phyloP scores from a whole-genome alignment of 2,113 vertebrate genomes.

The Chauna torquata region DNA sequence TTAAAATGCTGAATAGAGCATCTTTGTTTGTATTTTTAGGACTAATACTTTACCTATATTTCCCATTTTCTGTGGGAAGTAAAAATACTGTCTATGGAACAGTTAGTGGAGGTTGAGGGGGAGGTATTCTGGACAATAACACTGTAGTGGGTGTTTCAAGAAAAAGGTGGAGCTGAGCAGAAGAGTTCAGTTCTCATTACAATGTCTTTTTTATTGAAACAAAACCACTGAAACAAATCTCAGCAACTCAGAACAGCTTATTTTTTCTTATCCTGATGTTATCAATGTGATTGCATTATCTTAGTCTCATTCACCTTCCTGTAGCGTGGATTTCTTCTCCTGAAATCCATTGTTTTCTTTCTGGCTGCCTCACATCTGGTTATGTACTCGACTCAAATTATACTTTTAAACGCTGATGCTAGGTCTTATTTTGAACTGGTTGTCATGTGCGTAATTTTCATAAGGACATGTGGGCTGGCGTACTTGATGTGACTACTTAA shows the following conservation, averaged over 20 bases:
- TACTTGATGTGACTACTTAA: constrained; percentile 27
- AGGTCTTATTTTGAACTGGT: background rate
- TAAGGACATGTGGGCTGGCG: background rate
- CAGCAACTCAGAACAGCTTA: background rate
- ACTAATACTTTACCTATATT: background rate
- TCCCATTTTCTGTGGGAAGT: background rate
- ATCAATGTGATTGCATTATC: background rate
- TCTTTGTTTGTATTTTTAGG: background rate
- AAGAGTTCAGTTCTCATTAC: background rate
- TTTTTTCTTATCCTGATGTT: constrained; percentile 9
- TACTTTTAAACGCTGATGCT: background rate
- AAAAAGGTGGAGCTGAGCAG: background rate
- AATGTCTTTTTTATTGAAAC: background rate
- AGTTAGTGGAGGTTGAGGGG: background rate
- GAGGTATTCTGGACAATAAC: background rate
- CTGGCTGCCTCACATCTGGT: background rate
- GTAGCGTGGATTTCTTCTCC: background rate
- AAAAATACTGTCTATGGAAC: background rate
- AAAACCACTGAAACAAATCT: background rate
- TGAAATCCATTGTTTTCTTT: constrained; percentile 18
- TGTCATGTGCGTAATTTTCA: constrained; percentile 31
- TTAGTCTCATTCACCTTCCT: background rate
- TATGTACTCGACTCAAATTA: background rate
- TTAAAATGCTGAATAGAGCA: background rate
- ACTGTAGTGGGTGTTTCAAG: background rate